Conservation (phyloP, 2,113 vertebrate species). For the Phocoena sinus region DNA sequence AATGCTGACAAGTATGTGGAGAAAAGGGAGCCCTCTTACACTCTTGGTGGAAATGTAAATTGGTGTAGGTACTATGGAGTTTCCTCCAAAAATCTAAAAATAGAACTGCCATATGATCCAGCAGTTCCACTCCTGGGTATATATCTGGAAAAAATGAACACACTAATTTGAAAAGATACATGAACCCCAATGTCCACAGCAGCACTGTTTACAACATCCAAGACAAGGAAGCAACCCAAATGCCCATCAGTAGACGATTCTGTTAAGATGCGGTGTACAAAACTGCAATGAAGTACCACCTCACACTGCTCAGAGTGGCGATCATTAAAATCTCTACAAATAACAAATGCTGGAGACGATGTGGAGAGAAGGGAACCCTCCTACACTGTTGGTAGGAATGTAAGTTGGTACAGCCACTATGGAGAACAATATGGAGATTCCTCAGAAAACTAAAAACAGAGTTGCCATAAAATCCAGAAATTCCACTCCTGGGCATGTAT, state of each 20-base stretch:
- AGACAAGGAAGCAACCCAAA: background rate
- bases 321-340: background rate
- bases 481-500: too few relatives aligned
- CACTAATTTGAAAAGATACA: background rate
- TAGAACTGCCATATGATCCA: too few relatives aligned
- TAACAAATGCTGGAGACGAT: background rate
- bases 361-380: background rate
- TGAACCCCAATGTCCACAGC: background rate
- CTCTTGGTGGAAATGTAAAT: too few relatives aligned
- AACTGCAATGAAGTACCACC: background rate
- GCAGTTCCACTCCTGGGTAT: too few relatives aligned
- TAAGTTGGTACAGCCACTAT: background rate
- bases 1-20: too few relatives aligned
- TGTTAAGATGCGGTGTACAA: background rate
- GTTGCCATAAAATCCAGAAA: too few relatives aligned
- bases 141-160: background rate
- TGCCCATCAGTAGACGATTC: rapidly evolving
- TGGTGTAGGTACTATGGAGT: too few relatives aligned
- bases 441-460: too few relatives aligned
- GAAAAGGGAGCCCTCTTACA: too few relatives aligned
- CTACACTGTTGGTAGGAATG: background rate
- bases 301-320: background rate
- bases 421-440: background rate
- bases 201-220: background rate
- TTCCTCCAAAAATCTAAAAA: too few relatives aligned